Evolutionary conservation across 2,113 vertebrate genomes (phyloP).

Genomic region (Rhombomys opimus): DNA sequence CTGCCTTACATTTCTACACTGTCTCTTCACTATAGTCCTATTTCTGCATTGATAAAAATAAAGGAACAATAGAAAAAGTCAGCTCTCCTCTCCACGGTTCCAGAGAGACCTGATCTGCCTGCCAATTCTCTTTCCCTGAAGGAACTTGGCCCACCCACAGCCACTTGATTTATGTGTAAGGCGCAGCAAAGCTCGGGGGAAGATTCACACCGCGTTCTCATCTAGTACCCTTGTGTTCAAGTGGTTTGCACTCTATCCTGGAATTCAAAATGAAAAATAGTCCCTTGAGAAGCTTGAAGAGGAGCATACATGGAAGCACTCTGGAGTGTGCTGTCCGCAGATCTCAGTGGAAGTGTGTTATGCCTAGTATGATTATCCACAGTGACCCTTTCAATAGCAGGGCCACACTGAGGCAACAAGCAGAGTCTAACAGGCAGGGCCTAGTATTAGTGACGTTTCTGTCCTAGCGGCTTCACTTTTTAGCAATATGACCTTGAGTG

Average conservation of each 20-base stretch:
- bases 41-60: conserved; percentile 33
- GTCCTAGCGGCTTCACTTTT: neutral
- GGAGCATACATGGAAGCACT: neutral
- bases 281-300: conserved; percentile 43
- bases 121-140: conserved; percentile 11
- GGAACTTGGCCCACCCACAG: neutral
- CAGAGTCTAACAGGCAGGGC: neutral
- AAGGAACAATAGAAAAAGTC: neutral
- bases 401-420: rapidly evolving
- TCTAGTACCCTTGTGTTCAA: conserved; percentile 66
- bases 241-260: conserved; percentile 66
- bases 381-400: neutral
- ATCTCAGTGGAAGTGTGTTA: neutral
- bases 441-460: neutral
- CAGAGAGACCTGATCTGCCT: neutral
- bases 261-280: conserved; percentile 70
- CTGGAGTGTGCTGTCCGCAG: neutral
- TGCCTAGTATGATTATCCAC: neutral
- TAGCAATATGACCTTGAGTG: conserved; percentile 14
- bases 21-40: neutral
- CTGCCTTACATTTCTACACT: neutral
- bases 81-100: neutral
- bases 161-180: conserved; percentile 55
- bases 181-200: neutral
- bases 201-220: conserved; percentile 64